A percentile compares a stretch with the other conserved stretches of the same genome.
Evolutionary conservation across 1,140 invertebrate species (phyloP).

Genomic region (Triops longicaudatus): DNA sequence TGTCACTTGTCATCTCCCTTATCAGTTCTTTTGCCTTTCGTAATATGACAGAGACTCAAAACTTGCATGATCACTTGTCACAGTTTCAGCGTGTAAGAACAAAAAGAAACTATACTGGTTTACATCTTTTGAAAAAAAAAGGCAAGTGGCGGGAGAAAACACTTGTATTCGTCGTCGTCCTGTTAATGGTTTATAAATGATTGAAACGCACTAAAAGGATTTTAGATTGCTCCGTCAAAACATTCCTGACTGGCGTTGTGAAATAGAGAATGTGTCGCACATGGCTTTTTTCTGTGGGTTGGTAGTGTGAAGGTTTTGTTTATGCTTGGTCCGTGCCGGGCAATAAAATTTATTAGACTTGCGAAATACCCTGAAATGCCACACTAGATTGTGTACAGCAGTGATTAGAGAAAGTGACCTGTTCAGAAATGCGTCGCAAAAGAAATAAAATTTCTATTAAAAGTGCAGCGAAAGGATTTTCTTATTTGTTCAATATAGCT

Average conservation of each 20-base stretch:
- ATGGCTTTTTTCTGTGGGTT: no score
- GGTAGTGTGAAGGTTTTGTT: no score
- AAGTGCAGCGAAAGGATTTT: neutral
- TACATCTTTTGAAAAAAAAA: neutral
- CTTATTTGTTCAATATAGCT: neutral
- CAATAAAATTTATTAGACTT: no score
- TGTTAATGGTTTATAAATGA: no score
- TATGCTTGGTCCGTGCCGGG: no score
- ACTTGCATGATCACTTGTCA: neutral
- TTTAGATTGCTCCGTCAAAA: no score
- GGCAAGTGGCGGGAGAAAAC: no score
- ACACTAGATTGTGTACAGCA: neutral
- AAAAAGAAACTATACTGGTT: neutral
- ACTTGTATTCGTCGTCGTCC: no score
- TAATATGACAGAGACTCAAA: neutral
- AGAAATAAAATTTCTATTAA: neutral
- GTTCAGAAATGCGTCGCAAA: neutral
- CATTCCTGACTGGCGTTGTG: no score
- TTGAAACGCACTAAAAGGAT: no score
- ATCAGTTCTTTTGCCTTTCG: neutral
- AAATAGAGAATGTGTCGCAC: no score
- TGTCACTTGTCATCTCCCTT: constrained; percentile 2
- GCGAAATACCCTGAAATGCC: no score
- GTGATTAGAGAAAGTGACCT: neutral
- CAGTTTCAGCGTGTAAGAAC: neutral